phyloP scores from a whole-genome alignment of 2,888 invertebrate species.

The Fragum whitleyi region DNA sequence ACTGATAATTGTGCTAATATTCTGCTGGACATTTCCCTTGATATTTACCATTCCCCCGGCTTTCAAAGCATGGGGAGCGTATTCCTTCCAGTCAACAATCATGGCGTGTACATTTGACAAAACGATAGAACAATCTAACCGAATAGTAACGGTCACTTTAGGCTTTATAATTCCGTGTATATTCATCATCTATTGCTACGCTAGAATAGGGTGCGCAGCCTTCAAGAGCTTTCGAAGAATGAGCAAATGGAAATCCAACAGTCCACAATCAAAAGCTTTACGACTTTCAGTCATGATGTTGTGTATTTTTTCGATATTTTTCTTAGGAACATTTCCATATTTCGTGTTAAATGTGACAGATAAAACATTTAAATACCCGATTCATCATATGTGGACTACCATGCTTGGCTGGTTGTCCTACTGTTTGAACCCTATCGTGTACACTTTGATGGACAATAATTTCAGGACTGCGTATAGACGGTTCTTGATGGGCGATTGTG shows the following conservation, averaged over 20 bases:
- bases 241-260: constrained; percentile 69
- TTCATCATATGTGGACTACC: constrained; percentile 78
- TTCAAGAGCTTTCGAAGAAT: constrained; percentile 71
- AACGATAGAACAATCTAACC: constrained; percentile 72
- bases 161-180: constrained; percentile 78
- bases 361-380: constrained; percentile 67
- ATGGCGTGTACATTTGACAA: constrained; percentile 76
- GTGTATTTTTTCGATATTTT: constrained; percentile 78
- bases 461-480: constrained; percentile 76
- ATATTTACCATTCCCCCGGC: constrained; percentile 74
- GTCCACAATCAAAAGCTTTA: constrained; percentile 73
- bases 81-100: constrained; percentile 72
- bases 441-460: constrained; percentile 78
- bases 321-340: constrained; percentile 78
- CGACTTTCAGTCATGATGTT: constrained; percentile 80
- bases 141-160: constrained; percentile 72
- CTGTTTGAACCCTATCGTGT: constrained; percentile 78
- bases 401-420: constrained; percentile 77
- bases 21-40: constrained; percentile 76
- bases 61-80: constrained; percentile 74
- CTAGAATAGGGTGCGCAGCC: constrained; percentile 76
- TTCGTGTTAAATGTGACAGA: constrained; percentile 75
- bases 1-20: constrained; percentile 62
- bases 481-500: constrained; percentile 72
- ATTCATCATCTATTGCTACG: constrained; percentile 77